phyloP scores from a whole-genome alignment of 2,797 vertebrate species.

The Clarias fuscus region DNA sequence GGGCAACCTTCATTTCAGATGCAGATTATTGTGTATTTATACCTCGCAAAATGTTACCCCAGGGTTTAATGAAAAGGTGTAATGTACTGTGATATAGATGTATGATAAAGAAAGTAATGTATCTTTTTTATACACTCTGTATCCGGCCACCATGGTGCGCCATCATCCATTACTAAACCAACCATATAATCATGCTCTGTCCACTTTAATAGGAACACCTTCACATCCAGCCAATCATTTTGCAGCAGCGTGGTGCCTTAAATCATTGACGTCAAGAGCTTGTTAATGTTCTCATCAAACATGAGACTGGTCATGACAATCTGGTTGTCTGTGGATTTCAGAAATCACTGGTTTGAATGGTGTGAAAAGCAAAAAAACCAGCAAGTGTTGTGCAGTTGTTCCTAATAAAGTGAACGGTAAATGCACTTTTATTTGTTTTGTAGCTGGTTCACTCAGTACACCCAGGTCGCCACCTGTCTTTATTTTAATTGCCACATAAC shows the following conservation, averaged over 20 bases:
- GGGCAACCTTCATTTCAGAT: slow-evolving; percentile 6
- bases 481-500: background rate
- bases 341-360: background rate
- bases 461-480: background rate
- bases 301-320: background rate
- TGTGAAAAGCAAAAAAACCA: background rate
- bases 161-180: background rate
- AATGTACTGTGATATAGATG: too few relatives aligned
- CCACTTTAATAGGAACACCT: background rate
- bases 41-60: background rate
- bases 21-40: background rate
- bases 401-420: background rate
- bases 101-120: background rate
- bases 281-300: background rate
- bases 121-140: background rate
- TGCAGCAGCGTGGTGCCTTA: background rate
- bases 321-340: background rate
- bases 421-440: background rate
- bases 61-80: background rate
- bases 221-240: background rate
- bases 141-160: background rate
- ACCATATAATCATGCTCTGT: background rate
- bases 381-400: background rate
- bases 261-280: background rate
- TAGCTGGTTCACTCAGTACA: too few relatives aligned